Evolutionary conservation across 1,140 invertebrate species (phyloP), one percentile per base, ranked within the genome.

Genomic region (Trachymyrmex cornetzi): DNA sequence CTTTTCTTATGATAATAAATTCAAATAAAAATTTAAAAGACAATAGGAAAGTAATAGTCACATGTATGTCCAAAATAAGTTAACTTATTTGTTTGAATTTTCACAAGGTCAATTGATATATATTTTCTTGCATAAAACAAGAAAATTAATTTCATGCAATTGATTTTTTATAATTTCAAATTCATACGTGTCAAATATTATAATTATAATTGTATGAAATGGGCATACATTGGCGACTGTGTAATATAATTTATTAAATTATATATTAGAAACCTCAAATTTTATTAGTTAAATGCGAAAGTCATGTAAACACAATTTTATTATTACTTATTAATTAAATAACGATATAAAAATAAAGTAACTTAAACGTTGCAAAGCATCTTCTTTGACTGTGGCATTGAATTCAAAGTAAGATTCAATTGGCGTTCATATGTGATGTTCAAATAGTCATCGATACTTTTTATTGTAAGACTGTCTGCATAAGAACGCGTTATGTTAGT

Each of bases 1-100:
- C 3, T 50, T 75, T 0, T 7, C 5, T 63, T 84, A 50, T 50
- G 9, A 59, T 72, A 57, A 81, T 57, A 50, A 67, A 81, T 69
- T 48, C 0, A 66, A n/a, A 34, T 80, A 1, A 24, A 16, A 48
- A 75, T 61, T 2, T 30, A 44, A 7, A 74, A 72, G 4, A 1
- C 14, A 19, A 19, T 24, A 14, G 19, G 3, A 69, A 69, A 34
- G 7, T 22, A 44, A 77, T 30, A 27, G 3, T 48, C 22, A 12
- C 57, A 48, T 4, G 34, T 38, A n/a, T 55, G 14, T 2, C 0
- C 14, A 12, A 55, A 81, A 24, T 12, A 0, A 7, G 34, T 71
- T n/a, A 30, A 74, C 12, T 19, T 57, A 38, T 61, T 27, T 44
- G 3, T 22, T 61, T 30, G 3, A 48, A 50, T 7, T 79, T 27